Conservation (phyloP, 1,140 invertebrate species). For the Solenopsis invicta region DNA sequence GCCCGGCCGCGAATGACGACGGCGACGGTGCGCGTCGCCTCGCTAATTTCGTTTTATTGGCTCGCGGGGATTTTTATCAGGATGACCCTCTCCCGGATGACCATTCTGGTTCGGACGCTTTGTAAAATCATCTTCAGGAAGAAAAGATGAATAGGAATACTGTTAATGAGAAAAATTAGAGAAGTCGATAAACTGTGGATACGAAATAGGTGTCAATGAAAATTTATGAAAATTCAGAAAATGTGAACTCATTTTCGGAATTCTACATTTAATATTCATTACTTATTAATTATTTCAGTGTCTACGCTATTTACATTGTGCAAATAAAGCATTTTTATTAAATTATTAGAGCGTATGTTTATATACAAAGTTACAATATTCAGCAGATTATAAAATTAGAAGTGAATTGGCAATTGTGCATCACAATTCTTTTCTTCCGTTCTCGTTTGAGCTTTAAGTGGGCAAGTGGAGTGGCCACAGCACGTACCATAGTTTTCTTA, state of each 20-base stretch:
- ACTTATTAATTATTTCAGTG: background rate
- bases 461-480: too few relatives aligned
- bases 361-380: background rate
- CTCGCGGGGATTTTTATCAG: constrained; percentile 56
- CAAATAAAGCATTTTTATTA: background rate
- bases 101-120: constrained; percentile 19
- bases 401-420: background rate
- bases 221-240: background rate
- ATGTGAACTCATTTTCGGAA: background rate
- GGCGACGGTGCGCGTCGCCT: constrained; percentile 53
- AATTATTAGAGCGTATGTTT: background rate
- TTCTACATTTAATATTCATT: background rate
- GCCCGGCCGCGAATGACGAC: constrained; percentile 24
- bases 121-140: background rate
- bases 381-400: background rate
- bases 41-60: constrained; percentile 60
- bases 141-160: constrained; percentile 1
- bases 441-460: too few relatives aligned
- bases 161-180: background rate
- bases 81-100: constrained; percentile 17
- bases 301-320: background rate
- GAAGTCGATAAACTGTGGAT: background rate
- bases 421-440: background rate
- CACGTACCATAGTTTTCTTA: too few relatives aligned
- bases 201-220: background rate